Conservation (phyloP, 2,113 vertebrate genomes). For the Mirounga angustirostris region DNA sequence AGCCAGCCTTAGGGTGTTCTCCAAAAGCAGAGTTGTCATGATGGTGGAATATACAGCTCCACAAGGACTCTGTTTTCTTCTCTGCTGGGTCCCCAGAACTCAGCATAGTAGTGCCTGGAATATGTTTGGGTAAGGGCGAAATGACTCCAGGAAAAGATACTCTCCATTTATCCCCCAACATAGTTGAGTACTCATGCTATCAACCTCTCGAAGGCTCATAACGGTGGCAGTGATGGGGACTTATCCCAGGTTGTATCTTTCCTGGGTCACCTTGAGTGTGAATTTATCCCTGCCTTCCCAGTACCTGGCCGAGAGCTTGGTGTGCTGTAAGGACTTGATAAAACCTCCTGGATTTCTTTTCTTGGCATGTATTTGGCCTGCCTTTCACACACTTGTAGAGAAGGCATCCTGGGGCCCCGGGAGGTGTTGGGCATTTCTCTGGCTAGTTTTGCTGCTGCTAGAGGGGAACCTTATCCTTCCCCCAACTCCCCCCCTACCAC, state of each 20-base stretch:
- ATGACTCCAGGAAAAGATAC: not conserved
- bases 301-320: not conserved
- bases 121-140: not conserved
- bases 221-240: not conserved
- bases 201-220: not conserved
- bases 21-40: not conserved
- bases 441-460: not conserved
- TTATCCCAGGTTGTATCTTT: not conserved
- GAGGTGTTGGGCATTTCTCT: not conserved
- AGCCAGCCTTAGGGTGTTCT: not conserved
- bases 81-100: not conserved
- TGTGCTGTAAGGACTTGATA: too few species aligned
- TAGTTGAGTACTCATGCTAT: not conserved
- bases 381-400: not conserved
- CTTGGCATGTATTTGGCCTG: not conserved
- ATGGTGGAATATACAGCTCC: not conserved
- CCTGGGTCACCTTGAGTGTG: not conserved
- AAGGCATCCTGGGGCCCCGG: not conserved
- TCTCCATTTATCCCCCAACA: not conserved
- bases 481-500: accelerated
- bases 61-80: not conserved
- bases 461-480: not conserved
- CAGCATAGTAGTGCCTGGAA: not conserved
- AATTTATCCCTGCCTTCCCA: not conserved
- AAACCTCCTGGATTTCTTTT: not conserved